Evolutionary conservation across 1,140 invertebrate genomes (phyloP), one percentile per base, ranked within the genome.

Genomic region (Aphis craccivora): DNA sequence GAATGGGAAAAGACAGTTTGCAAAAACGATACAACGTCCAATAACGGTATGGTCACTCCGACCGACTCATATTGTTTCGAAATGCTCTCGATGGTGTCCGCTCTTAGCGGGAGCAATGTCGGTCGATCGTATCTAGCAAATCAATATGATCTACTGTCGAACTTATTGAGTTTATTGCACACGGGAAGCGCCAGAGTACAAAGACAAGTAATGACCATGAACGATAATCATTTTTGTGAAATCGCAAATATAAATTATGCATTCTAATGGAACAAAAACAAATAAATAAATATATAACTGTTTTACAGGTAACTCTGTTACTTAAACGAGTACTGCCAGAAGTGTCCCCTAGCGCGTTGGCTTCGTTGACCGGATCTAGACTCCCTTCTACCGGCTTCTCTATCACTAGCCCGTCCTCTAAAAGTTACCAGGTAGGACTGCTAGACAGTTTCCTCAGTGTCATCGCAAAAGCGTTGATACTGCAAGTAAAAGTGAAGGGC

Each of bases 11-110:
- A 95, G 4, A 93, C 95, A 1, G 86, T 87, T 23, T 18, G 91
- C 14, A 93, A 86, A 55, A 93, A 40, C 0, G 86, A 94, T 30
- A 93, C 95, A 95, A 7, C 60, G 37, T 37, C 95, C 95, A 8
- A 95, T 94, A 9, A 95, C 95, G 86, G 96, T 8, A 94, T 95
- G 6, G 95, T 30, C 96, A 96, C 95, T 95, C 96, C 88, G 14
- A 95, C 97, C 6, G 99, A 99, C 95, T 98, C 98, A 20, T 99
- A 99, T 95, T 99, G 98, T 95, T 99, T 99, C 95, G 98, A 99
- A 96, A 98, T 99, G 98, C 95, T 99, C 18, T 99, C 98, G 2
- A 98, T 99, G 97, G 98, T 97, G 35, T 95, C 99, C 94, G 98
- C 99, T 0, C 95, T 99, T n/a, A 99, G 98, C 94, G 99, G 99